Conservation (phyloP, 2,888 invertebrate genomes). For the Latheticus oryzae region DNA sequence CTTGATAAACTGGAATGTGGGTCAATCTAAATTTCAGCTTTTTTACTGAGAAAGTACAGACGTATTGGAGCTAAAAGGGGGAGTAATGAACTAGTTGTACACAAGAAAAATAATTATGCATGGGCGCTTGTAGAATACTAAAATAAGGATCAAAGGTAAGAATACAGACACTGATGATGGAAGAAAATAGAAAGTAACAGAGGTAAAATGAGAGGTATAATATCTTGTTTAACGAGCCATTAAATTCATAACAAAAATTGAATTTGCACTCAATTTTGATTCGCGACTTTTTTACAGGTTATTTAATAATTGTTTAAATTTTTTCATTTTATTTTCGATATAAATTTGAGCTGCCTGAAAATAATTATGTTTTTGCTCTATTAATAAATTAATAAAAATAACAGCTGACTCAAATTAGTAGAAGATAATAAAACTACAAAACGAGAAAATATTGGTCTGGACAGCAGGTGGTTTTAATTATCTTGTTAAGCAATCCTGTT, state of each 20-base stretch:
- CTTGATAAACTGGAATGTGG: constrained; percentile 13
- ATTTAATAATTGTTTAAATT: too few relatives aligned
- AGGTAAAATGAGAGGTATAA: constrained; percentile 15
- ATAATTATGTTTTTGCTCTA: too few relatives aligned
- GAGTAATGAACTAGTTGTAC: too few relatives aligned
- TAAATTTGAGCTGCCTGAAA: too few relatives aligned
- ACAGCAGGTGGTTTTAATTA: constrained; percentile 1
- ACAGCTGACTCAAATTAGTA: too few relatives aligned
- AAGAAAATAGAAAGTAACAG: too few relatives aligned
- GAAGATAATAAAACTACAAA: background rate
- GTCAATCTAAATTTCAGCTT: constrained; percentile 19
- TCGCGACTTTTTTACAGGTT: too few relatives aligned
- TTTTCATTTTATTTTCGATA: too few relatives aligned
- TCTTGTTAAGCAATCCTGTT: background rate
- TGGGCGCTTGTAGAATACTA: constrained; percentile 14
- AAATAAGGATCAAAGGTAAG: constrained; percentile 18
- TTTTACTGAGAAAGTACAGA: constrained; percentile 7
- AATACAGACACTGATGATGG: background rate
- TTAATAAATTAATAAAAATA: too few relatives aligned
- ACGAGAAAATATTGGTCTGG: background rate
- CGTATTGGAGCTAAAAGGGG: too few relatives aligned
- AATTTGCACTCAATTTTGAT: constrained; percentile 3
- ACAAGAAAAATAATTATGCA: constrained; percentile 27
- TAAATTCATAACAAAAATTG: constrained; percentile 19
- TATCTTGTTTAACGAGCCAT: constrained; percentile 10